Evolutionary conservation across 2,113 vertebrate genomes (phyloP).

Genomic region (Passer montanus): DNA sequence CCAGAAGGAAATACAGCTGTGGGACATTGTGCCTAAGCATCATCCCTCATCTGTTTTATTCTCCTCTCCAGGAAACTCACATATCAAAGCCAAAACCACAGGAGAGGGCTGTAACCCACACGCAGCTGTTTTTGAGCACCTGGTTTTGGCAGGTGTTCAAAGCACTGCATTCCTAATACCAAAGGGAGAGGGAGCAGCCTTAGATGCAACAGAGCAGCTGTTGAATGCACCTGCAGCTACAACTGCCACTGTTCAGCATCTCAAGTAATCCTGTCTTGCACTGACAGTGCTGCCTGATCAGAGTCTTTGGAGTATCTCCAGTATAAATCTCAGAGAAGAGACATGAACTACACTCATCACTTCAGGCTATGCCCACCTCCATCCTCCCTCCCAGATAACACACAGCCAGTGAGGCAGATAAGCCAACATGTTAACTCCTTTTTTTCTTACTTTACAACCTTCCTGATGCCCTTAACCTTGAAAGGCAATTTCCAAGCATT

Average conservation of each 20-base stretch:
- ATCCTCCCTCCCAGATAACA: neutral
- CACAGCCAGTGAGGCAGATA: rapidly evolving
- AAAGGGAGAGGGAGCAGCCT: neutral
- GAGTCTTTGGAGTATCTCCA: conserved; percentile 69
- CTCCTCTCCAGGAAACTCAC: neutral
- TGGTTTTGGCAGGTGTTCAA: neutral
- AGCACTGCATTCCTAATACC: neutral
- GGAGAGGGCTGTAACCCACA: neutral
- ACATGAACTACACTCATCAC: conserved; percentile 76
- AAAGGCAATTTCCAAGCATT: neutral
- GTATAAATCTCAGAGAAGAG: conserved; percentile 75
- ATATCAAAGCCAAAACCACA: neutral
- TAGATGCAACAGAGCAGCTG: neutral
- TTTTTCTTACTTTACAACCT: neutral
- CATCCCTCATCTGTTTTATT: neutral
- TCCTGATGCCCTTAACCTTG: neutral
- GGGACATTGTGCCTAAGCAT: neutral
- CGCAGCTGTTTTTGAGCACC: neutral
- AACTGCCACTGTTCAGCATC: rapidly evolving
- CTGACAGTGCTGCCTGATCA: conserved; percentile 54
- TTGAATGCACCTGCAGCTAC: rapidly evolving
- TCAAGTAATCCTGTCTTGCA: neutral
- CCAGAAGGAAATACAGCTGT: neutral
- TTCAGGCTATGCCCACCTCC: conserved; percentile 8
- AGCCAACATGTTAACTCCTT: rapidly evolving